A percentile compares a stretch with the other conserved stretches of the same genome.
Conservation (phyloP, 1,140 invertebrate species). For the Archegozetes longisetosus region DNA sequence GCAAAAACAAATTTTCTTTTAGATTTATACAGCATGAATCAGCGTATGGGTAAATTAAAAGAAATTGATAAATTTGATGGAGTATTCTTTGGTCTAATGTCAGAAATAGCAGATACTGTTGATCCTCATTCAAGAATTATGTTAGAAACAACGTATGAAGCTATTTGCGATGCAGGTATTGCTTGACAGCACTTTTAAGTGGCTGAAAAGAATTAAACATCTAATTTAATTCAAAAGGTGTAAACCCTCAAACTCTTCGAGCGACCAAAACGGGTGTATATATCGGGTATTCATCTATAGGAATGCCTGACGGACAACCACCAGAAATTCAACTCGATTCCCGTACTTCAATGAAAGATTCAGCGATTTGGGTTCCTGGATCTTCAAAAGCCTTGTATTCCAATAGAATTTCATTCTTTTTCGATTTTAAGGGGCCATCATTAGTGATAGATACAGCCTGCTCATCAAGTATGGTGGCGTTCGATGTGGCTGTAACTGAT, state of each 20-base stretch:
- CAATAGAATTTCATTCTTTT: slow-evolving; percentile 85
- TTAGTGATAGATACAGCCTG: slow-evolving; percentile 88
- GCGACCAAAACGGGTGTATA: too few relatives aligned
- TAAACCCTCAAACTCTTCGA: too few relatives aligned
- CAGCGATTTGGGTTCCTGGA: slow-evolving; percentile 78
- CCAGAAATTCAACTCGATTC: too few relatives aligned
- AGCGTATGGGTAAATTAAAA: slow-evolving; percentile 73
- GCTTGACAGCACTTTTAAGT: too few relatives aligned
- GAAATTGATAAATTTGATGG: slow-evolving; percentile 66
- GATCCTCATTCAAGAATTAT: slow-evolving; percentile 79
- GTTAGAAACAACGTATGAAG: slow-evolving; percentile 77
- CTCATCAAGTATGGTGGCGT: slow-evolving; percentile 72
- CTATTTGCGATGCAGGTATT: too few relatives aligned
- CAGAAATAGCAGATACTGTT: slow-evolving; percentile 76
- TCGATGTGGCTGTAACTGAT: slow-evolving; percentile 71
- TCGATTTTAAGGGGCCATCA: slow-evolving; percentile 77
- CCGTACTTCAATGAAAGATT: too few relatives aligned
- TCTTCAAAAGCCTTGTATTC: slow-evolving; percentile 86
- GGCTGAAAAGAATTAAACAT: too few relatives aligned
- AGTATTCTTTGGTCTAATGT: slow-evolving; percentile 76
- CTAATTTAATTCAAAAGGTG: too few relatives aligned
- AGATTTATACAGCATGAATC: slow-evolving; percentile 52
- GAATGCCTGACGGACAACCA: slow-evolving; percentile 62
- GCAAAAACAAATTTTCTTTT: too few relatives aligned
- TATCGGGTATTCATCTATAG: slow-evolving; percentile 67